Percentiles rank a stretch among this genome's conserved stretches.
phyloP scores from a whole-genome alignment of 2,797 vertebrate genomes.

The Argyrosomus regius region DNA sequence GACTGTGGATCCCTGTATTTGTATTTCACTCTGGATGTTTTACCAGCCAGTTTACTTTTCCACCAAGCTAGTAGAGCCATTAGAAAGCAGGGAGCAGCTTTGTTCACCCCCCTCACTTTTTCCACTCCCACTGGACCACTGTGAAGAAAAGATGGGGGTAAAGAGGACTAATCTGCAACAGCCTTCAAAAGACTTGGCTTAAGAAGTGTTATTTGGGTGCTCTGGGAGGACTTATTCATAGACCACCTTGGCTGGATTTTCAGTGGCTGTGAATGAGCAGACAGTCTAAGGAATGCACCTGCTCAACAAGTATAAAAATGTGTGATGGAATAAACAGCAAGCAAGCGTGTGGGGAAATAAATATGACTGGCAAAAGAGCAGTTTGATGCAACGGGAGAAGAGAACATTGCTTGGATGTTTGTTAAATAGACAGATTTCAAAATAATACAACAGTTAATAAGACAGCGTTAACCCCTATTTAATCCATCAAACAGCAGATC shows the following conservation, averaged over 20 bases:
- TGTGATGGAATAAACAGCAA: not conserved
- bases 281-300: not conserved
- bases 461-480: not conserved
- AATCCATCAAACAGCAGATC: constrained; percentile 8
- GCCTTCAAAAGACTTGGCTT: constrained; percentile 7
- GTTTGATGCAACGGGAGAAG: not conserved
- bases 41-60: constrained; percentile 26
- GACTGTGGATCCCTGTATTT: constrained; percentile 26
- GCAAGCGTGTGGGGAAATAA: not conserved
- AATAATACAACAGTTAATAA: not conserved
- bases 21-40: constrained; percentile 16
- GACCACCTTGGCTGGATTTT: not conserved
- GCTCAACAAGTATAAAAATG: not conserved
- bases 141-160: not conserved
- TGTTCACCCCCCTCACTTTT: not conserved
- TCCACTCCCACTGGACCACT: not conserved
- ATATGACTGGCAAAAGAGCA: not conserved
- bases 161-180: constrained; percentile 14
- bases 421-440: constrained; percentile 2
- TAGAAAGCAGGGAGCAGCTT: constrained; percentile 14
- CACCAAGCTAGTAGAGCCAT: not conserved
- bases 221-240: not conserved
- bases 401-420: not conserved
- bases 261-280: not conserved
- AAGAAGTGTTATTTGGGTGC: constrained; percentile 11